Evolutionary conservation across 2,113 vertebrate genomes (phyloP), one percentile per base, ranked within the genome.

Genomic region (Fukomys damarensis): DNA sequence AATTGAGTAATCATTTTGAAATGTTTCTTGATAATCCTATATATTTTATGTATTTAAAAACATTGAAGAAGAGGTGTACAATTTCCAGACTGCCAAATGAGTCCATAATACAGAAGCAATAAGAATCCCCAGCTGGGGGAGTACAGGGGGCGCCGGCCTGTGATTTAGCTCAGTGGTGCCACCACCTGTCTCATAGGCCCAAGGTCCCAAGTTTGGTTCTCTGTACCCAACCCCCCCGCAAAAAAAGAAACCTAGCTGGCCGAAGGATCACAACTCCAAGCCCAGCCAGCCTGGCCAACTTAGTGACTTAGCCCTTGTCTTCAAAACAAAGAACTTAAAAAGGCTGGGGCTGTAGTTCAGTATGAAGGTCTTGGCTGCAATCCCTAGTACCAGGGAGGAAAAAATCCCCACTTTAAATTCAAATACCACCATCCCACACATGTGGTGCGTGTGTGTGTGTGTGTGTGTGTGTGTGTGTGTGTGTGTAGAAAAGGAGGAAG

Each of bases 1-100:
- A 86, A 58, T 95, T 66, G 86, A 49, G n/a, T 83, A 95, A 79
- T 59, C 82, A 4, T n/a, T 97, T 93, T 52, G 70, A 94, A 95
- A 83, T 4, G 79, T 63, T 83, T 95, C 49, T 91, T 89, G 82
- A 85, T 63, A 92, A 83, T n/a, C 66, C 41, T 93, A 70, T 74
- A 5, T 43, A 43, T 87, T 92, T 59, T 83, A 77, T 63, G 28
- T 24, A 76, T 79, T 91, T 79, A 74, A 56, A 97, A 94, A 68
- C 56, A 93, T 66, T 49, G 28, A 54, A 74, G 41, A 84, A 65
- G 38, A 82, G n/a, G 59, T 32, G 28, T 11, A 8, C 28, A 82
- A 22, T 38, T 89, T 93, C 77, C 80, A 94, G 79, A 46, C 32
- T 82, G 61, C 30, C 76, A 87, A 80, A 95, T 16, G 46, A 86